Evolutionary conservation across 2,797 vertebrate species (phyloP).

Genomic region (Tangara arthus): DNA sequence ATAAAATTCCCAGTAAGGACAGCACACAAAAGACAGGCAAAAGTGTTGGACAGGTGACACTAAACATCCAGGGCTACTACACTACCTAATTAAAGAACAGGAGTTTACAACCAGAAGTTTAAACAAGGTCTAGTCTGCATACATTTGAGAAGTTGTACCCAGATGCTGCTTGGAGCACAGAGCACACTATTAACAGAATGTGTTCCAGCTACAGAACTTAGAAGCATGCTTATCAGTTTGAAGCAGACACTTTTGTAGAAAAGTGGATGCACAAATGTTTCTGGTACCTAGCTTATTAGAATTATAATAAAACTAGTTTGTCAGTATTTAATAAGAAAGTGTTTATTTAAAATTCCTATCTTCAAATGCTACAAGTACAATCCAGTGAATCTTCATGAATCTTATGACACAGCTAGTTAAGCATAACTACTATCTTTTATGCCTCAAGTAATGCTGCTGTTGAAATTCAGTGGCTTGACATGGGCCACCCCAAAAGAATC

Average conservation of each 20-base stretch:
- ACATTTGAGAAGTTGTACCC: background rate
- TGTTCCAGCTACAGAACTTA: background rate
- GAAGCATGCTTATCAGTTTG: background rate
- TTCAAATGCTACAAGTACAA: background rate
- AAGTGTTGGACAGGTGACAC: background rate
- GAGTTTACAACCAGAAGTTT: background rate
- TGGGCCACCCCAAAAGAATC: background rate
- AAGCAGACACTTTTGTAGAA: background rate
- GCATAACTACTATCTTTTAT: background rate
- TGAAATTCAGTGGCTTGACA: background rate
- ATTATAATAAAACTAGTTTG: background rate
- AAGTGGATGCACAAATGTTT: background rate
- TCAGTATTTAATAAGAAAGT: background rate
- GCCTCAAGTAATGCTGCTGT: background rate
- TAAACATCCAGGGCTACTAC: background rate
- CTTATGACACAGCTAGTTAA: background rate
- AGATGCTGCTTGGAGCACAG: background rate
- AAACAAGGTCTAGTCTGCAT: background rate
- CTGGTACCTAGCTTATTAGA: background rate
- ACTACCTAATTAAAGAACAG: slow-evolving; percentile 7
- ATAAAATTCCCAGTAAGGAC: background rate
- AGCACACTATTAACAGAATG: background rate
- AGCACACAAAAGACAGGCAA: background rate
- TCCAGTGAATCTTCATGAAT: background rate
- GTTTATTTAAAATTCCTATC: background rate